A percentile compares a stretch with the other conserved stretches of the same genome.
Conservation (phyloP, 2,888 invertebrate species). For the Gandaritis pyraliata region DNA sequence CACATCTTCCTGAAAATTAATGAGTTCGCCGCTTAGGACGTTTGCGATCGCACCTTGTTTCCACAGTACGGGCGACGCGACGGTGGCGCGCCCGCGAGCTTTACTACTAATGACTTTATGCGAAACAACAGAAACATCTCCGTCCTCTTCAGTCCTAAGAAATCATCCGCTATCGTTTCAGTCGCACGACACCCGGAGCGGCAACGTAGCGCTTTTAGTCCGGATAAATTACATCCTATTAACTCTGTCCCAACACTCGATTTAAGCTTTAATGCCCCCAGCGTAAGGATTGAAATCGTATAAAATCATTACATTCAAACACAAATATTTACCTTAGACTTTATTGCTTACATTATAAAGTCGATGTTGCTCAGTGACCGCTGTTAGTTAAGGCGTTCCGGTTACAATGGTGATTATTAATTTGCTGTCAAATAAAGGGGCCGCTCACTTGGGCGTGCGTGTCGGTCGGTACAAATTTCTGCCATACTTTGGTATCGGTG, state of each 20-base stretch:
- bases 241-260: slow-evolving; percentile 78
- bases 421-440: slow-evolving; percentile 85
- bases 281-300: slow-evolving; percentile 81
- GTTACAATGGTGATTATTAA: slow-evolving; percentile 76
- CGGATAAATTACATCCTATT: slow-evolving; percentile 84
- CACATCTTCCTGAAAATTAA: slow-evolving; percentile 81
- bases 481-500: slow-evolving; percentile 82
- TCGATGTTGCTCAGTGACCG: slow-evolving; percentile 65
- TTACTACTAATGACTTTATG: slow-evolving; percentile 71
- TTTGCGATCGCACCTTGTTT: slow-evolving; percentile 73
- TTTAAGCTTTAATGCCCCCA: slow-evolving; percentile 77
- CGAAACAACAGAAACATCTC: slow-evolving; percentile 70
- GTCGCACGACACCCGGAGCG: slow-evolving; percentile 73
- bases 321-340: slow-evolving; percentile 71
- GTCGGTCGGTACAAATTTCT: slow-evolving; percentile 83
- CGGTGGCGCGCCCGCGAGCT: slow-evolving; percentile 67
- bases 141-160: slow-evolving; percentile 55
- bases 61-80: slow-evolving; percentile 65
- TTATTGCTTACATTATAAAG: slow-evolving; percentile 72
- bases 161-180: slow-evolving; percentile 53
- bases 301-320: slow-evolving; percentile 62
- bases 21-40: slow-evolving; percentile 78
- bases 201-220: slow-evolving; percentile 78
- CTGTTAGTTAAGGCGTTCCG: slow-evolving; percentile 70
- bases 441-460: slow-evolving; percentile 84